Evolutionary conservation across 1,140 invertebrate genomes (phyloP), one percentile per base, ranked within the genome.

Genomic region (Aphaenogaster rudis): DNA sequence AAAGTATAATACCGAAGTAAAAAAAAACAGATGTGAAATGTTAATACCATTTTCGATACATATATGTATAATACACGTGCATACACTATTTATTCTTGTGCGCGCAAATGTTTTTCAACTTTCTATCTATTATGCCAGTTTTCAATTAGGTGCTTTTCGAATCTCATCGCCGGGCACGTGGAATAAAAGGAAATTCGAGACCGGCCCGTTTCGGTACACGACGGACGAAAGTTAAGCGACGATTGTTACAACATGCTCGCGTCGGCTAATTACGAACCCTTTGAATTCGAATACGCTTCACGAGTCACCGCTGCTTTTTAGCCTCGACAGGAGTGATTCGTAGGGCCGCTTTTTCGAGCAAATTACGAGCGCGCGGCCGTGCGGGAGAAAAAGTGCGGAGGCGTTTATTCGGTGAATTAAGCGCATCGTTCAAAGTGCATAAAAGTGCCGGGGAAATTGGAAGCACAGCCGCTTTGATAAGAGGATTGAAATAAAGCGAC

Each of bases 381-480:
- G 11, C 33, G 9, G 21, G 39, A 69, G 64, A 63, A 87, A 71
- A 59, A 87, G 57, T 50, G 74, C 78, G 81, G 71, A 90, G 80
- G 86, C 78, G 77, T 86, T 90, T 90, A 86, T 90, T 90, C 88
- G 77, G 81, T 81, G 86, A 90, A 85, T 84, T 81, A 79, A 90
- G 69, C 59, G 78, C 77, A 79, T 90, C 36, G 84, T 74, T 74
- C 54, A 76, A 84, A 84, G 69, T 84, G 69, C 69, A 82, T 82
- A 57, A 84, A 76, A 84, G 67, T 54, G 13, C 28, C 54, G 28
- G 54, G 71, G 42, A 84, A 84, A 84, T 84, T 84, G 69, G 42
- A 84, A 74, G 69, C 80, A 48, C 54, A n/a, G 54, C n/a, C 69
- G 69, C 54, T 84, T 84, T 84, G 69, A 84, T 84, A 84, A 84